These are phyloP conservation scores for Chrysina gloriosa DNA, from an alignment of 2,888 invertebrate species.

Conservation along the genomic window DNA sequence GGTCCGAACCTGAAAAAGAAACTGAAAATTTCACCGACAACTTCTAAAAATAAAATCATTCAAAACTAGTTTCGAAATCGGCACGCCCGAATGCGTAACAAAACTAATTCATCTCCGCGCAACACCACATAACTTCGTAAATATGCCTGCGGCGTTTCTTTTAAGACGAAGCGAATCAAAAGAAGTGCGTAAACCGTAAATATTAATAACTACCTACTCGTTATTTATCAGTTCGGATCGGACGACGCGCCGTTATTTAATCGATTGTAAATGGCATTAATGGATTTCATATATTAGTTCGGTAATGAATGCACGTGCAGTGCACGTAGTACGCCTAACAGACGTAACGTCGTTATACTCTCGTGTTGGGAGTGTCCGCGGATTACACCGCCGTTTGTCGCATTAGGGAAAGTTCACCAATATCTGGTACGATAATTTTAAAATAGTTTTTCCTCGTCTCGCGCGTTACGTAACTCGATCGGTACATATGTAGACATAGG, in stretches of 20 bases:
- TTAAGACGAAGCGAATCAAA: background rate
- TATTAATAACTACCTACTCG: background rate
- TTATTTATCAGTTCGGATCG: background rate
- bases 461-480: background rate
- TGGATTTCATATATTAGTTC: conserved; percentile 7
- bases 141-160: too few relatives aligned
- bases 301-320: conserved; percentile 11
- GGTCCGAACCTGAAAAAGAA: too few relatives aligned
- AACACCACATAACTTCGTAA: background rate
- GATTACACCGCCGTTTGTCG: conserved; percentile 5
- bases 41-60: too few relatives aligned
- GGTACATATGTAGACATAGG: background rate
- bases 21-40: too few relatives aligned
- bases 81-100: too few relatives aligned
- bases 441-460: conserved; percentile 15
- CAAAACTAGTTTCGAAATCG: too few relatives aligned
- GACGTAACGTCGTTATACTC: background rate
- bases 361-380: conserved; percentile 15
- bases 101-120: background rate
- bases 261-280: conserved; percentile 1
- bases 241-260: conserved; percentile 11
- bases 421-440: conserved; percentile 4
- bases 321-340: background rate
- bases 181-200: background rate
- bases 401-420: conserved; percentile 11